These are phyloP conservation scores for Nomada lathburiana DNA, from an alignment of 2,888 invertebrate genomes.

Conservation along the genomic window DNA sequence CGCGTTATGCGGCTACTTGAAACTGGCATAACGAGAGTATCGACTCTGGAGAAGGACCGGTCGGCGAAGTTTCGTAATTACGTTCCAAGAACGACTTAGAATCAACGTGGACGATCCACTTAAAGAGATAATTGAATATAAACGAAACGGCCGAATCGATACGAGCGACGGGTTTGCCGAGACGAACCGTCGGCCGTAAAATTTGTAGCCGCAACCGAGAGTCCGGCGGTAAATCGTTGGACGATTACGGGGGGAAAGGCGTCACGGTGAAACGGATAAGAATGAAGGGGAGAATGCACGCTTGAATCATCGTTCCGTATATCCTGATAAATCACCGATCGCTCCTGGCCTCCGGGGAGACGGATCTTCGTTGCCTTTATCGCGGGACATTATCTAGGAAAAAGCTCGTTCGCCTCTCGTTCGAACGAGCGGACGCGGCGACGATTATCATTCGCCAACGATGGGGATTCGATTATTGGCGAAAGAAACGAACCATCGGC, in stretches of 20 bases:
- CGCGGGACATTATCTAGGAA: constrained; percentile 65
- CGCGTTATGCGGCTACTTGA: not conserved
- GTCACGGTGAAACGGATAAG: constrained; percentile 45
- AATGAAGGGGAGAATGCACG: constrained; percentile 45
- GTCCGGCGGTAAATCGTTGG: constrained; percentile 21
- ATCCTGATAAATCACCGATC: constrained; percentile 72
- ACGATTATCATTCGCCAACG: constrained; percentile 49
- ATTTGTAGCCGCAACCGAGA: not conserved
- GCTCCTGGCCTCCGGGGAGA: constrained; percentile 29
- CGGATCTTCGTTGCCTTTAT: constrained; percentile 54
- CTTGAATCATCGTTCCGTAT: constrained; percentile 35
- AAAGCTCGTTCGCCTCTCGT: constrained; percentile 21
- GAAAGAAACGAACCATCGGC: constrained; percentile 1
- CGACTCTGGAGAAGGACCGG: not conserved
- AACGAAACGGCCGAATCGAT: constrained; percentile 19
- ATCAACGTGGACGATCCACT: constrained; percentile 15
- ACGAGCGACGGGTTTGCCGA: not conserved
- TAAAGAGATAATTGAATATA: constrained; percentile 32
- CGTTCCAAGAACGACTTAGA: constrained; percentile 21
- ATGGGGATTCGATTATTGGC: constrained; percentile 37
- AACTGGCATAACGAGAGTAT: not conserved
- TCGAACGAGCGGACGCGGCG: constrained; percentile 26
- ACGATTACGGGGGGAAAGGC: constrained; percentile 30
- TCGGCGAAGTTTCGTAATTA: constrained; percentile 29
- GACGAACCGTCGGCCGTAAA: not conserved